A percentile compares a stretch with the other conserved stretches of the same genome.
Conservation (phyloP, 2,888 invertebrate genomes). For the Stenurella melanura region DNA sequence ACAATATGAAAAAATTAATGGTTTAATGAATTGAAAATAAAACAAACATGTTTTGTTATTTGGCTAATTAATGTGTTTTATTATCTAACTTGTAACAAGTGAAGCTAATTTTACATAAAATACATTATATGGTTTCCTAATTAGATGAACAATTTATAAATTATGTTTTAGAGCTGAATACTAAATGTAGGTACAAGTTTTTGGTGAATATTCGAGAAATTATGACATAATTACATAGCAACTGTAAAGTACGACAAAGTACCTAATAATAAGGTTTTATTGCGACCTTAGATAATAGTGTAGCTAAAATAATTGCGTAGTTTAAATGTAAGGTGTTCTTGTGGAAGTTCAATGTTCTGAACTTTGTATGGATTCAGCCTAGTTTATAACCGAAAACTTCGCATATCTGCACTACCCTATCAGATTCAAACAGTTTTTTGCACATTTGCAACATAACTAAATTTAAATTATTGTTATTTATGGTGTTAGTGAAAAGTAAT, state of each 20-base stretch:
- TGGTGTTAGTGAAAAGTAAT: too few relatives aligned
- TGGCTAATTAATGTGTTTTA: background rate
- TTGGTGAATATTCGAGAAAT: background rate
- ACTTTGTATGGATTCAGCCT: background rate
- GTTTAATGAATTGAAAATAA: too few relatives aligned
- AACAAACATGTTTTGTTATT: too few relatives aligned
- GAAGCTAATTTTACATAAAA: background rate
- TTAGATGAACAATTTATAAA: background rate
- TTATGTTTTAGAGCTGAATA: background rate
- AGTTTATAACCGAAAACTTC: background rate
- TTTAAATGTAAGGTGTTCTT: slow-evolving; percentile 23
- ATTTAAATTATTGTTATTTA: too few relatives aligned
- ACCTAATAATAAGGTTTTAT: slow-evolving; percentile 12
- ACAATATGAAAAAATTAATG: too few relatives aligned
- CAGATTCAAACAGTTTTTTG: too few relatives aligned
- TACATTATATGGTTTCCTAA: background rate
- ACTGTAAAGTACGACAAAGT: background rate
- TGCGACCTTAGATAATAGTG: background rate
- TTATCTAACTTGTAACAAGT: background rate
- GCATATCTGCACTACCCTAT: background rate
- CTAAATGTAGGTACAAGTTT: background rate
- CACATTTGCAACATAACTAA: too few relatives aligned
- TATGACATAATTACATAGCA: slow-evolving; percentile 13
- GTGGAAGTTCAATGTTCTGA: background rate
- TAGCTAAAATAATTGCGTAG: slow-evolving; percentile 6